Percentiles rank a stretch among this genome's conserved stretches.
Evolutionary conservation across 2,113 vertebrate genomes (phyloP).

Genomic region (Synodontis membranacea): DNA sequence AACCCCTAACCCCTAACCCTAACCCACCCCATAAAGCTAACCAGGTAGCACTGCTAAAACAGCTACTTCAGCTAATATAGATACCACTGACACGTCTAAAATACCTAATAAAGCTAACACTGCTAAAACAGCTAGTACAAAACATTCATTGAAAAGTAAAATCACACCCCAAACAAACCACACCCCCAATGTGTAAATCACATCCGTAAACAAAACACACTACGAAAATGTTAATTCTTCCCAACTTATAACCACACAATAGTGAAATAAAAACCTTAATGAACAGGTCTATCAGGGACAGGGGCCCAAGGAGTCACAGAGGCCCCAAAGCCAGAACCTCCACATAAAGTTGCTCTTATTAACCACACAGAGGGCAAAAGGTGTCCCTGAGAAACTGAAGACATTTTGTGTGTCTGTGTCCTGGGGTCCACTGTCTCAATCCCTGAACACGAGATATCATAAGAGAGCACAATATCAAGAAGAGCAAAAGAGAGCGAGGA

Average conservation of each 20-base stretch:
- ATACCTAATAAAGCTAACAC: background rate
- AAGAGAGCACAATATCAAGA: background rate
- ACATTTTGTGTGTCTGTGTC: background rate
- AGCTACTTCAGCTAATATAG: too few species aligned
- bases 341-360: background rate
- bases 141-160: too few species aligned
- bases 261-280: too few species aligned
- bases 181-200: background rate
- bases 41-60: too few species aligned
- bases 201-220: background rate
- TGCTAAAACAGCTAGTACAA: background rate
- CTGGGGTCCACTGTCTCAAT: background rate
- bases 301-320: background rate
- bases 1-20: too few species aligned
- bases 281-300: background rate
- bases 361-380: too few species aligned
- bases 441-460: background rate
- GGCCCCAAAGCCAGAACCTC: background rate
- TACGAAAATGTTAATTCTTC: background rate
- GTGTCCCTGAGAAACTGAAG: too few species aligned
- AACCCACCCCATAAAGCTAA: too few species aligned
- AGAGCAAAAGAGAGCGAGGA: background rate
- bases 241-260: background rate
- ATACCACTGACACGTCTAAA: too few species aligned
- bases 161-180: background rate